Conservation (phyloP, 2,888 invertebrate genomes). For the Rhagonycha lutea region DNA sequence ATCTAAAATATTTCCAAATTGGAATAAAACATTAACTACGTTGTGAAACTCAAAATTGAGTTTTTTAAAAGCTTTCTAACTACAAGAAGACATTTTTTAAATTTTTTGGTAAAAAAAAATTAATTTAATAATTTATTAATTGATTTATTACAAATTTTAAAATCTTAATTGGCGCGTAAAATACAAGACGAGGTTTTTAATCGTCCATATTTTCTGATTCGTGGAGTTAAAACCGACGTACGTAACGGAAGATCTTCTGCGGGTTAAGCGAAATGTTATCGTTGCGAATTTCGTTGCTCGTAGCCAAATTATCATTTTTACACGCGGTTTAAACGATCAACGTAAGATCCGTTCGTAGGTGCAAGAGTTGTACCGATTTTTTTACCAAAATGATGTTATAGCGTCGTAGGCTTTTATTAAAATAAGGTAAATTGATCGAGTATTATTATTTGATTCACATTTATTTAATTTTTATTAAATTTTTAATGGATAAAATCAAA, state of each 20-base stretch:
- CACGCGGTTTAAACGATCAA: conserved; percentile 26
- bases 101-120: not conserved
- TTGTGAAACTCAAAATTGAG: not conserved
- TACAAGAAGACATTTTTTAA: not conserved
- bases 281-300: conserved; percentile 1
- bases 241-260: not conserved
- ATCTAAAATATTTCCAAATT: not conserved
- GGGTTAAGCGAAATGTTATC: not conserved
- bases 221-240: not conserved
- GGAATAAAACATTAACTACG: not conserved
- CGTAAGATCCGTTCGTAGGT: conserved; percentile 18
- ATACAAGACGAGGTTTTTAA: conserved; percentile 15
- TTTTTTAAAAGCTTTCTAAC: not conserved
- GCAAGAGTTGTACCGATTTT: conserved; percentile 18
- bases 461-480: not conserved
- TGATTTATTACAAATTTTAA: conserved; percentile 7
- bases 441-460: conserved; percentile 1
- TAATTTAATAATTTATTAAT: not conserved
- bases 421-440: conserved; percentile 15
- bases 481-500: conserved; percentile 2
- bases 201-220: conserved; percentile 14
- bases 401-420: conserved; percentile 14
- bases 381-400: conserved; percentile 26
- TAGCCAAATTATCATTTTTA: conserved; percentile 16
- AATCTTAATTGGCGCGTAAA: conserved; percentile 17